Evolutionary conservation across 2,797 vertebrate genomes (phyloP), one percentile per base, ranked within the genome.

Genomic region (Eulemur mongoz): DNA sequence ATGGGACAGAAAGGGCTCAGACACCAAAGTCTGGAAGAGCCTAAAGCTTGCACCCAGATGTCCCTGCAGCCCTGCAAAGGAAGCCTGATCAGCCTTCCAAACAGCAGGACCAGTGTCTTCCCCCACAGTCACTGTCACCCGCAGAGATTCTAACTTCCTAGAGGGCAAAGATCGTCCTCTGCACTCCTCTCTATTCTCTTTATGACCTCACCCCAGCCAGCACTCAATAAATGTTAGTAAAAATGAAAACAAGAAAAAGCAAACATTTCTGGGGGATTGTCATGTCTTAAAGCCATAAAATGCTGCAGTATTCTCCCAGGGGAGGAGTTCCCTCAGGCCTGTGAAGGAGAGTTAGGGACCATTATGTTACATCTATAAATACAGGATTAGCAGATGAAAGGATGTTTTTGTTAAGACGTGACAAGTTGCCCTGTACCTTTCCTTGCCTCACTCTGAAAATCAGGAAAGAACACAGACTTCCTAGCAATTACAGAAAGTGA

Each of bases 371-470:
- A 81, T 97, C 94, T 96, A 83, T 94, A 94, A 97, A 95, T 61
- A 94, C 59, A 91, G 96, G 38, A 78, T 54, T 96, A 93, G 89
- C 97, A 97, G 97, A 95, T 97, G 97, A 98, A 93, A 98, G 97
- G 98, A 98, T 98, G 98, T 98, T 98, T 97, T 98, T 97, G 97
- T 98, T 98, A 12, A 18, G 94, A 98, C 87, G 91, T 97, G 98
- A 98, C 95, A 93, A 97, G 94, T 98, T 78, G 96, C 86, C 48
- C 78, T 38, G 89, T 45, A 70, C 91, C 81, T n/a, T 95, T 86
- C 80, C 0, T 94, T 94, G 97, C 97, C 92, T 95, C 92, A 83
- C 96, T 83, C 89, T 89, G 94, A 98, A 98, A 98, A 97, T 57
- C 4, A 95, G 89, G 96, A 94, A 98, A 97, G 92, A 97, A 97